A percentile compares a stretch with the other conserved stretches of the same genome.
These are phyloP conservation scores for Holotrichia oblita DNA, from an alignment of 1,140 invertebrate species.

Conservation along the genomic window DNA sequence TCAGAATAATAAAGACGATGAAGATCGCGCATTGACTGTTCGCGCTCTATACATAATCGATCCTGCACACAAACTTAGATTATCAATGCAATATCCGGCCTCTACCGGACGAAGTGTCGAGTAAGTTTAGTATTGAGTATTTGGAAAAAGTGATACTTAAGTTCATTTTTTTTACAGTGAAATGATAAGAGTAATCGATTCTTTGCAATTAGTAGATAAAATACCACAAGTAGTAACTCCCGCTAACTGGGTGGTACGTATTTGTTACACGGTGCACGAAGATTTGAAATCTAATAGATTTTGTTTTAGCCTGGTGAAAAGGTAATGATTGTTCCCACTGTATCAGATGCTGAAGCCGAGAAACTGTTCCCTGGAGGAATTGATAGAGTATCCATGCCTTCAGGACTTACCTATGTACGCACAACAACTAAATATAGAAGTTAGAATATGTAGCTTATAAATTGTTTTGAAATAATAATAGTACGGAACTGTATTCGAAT, in stretches of 20 bases:
- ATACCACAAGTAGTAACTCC: slow-evolving; percentile 82
- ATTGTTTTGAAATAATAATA: no score
- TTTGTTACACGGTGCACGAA: background rate
- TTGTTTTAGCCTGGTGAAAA: slow-evolving; percentile 75
- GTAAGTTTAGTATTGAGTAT: slow-evolving; percentile 70
- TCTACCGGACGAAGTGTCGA: slow-evolving; percentile 92
- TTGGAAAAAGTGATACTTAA: background rate
- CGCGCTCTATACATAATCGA: slow-evolving; percentile 89
- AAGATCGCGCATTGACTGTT: slow-evolving; percentile 79
- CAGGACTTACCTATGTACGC: slow-evolving; percentile 81
- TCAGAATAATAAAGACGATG: slow-evolving; percentile 76
- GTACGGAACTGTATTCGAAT: no score
- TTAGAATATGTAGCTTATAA: no score
- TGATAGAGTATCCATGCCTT: slow-evolving; percentile 77
- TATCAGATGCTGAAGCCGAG: slow-evolving; percentile 75
- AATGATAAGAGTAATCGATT: slow-evolving; percentile 88
- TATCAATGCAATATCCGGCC: slow-evolving; percentile 91
- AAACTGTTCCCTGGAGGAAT: slow-evolving; percentile 79
- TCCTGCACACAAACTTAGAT: slow-evolving; percentile 84
- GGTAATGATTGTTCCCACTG: slow-evolving; percentile 84
- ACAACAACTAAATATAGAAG: slow-evolving; percentile 73
- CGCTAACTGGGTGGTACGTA: slow-evolving; percentile 82
- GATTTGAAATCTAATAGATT: background rate
- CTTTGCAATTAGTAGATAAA: slow-evolving; percentile 81
- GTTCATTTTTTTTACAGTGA: slow-evolving; percentile 75